Base-by-base conservation (phyloP, 2,797 vertebrate genomes). In the Ciconia nigra region DNA sequence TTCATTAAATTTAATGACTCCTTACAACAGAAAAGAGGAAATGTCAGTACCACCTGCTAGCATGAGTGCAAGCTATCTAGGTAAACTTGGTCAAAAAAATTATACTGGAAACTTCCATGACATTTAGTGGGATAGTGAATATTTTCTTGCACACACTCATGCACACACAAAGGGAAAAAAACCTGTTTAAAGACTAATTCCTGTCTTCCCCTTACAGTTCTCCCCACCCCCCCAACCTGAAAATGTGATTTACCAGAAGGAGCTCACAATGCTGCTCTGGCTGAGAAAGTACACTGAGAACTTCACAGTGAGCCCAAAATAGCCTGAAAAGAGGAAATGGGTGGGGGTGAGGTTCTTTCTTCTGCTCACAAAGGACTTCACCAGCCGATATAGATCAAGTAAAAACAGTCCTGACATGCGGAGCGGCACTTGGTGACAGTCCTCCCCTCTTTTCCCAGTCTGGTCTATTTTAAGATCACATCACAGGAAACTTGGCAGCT, bases 401-500 rank as follows among this genome's bases (percentile, higher is more conserved):
- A 83, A 96, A 97, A 97, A 97, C 95, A 97, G 93, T 86, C 97
- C 95, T 96, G 92, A 96, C 84, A 96, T 69, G 89, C 86, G 62
- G 96, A 96, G 96, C 83, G 6, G 92, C 96, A 94, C 96, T 97
- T 94, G 96, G 97, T 97, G 96, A 97, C 92, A 96, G 93, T 95
- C 97, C 96, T 97, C 95, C 97, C 97, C 97, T 98, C 97, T 97
- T 98, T 98, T 98, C 98, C 97, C 97, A 98, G 97, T 96, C 97
- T 97, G 96, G 86, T 95, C 97, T 98, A 98, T 98, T 98, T 98
- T 98, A 98, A 98, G 98, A 90, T 89, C 97, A 88, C 94, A 97
- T 97, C 97, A 96, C 96, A 98, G 98, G 97, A 97, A 98, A 97
- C 98, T 98, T 98, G 98, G 98, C 98, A 98, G 97, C 94, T 93